These are phyloP conservation scores for Lordiphosa mommai DNA, from an alignment of 1,140 invertebrate genomes.

Conservation along the genomic window DNA sequence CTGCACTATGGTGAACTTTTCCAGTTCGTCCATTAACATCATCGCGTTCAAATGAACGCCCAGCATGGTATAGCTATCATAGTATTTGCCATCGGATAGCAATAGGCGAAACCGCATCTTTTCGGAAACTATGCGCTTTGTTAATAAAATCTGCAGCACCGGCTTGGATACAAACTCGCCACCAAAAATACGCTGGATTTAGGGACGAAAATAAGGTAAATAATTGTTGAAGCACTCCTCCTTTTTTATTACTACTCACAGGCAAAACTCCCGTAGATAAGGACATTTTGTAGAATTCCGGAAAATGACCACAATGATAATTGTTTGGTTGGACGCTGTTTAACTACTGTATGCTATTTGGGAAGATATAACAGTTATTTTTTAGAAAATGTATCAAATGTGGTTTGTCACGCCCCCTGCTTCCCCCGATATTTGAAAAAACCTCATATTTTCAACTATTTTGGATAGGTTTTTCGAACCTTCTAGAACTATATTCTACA, in stretches of 20 bases:
- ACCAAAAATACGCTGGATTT: slow-evolving; percentile 55
- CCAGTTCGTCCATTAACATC: slow-evolving; percentile 85
- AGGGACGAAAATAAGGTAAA: background rate
- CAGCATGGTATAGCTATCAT: slow-evolving; percentile 94
- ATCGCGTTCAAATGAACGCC: slow-evolving; percentile 92
- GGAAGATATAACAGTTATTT: too few species aligned
- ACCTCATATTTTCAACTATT: too few species aligned
- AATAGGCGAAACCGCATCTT: slow-evolving; percentile 88
- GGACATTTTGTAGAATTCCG: slow-evolving; percentile 5
- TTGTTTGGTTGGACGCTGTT: too few species aligned
- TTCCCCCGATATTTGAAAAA: too few species aligned
- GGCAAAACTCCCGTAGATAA: slow-evolving; percentile 30
- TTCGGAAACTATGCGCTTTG: slow-evolving; percentile 82
- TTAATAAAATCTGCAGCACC: slow-evolving; percentile 87
- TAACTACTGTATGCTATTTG: too few species aligned
- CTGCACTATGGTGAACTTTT: slow-evolving; percentile 87
- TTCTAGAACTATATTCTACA: too few species aligned
- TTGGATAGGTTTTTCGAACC: too few species aligned
- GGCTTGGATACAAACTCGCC: slow-evolving; percentile 84
- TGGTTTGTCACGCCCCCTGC: too few species aligned
- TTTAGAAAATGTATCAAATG: too few species aligned
- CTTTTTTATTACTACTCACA: slow-evolving; percentile 12
- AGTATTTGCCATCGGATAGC: slow-evolving; percentile 91
- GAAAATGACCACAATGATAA: too few species aligned
- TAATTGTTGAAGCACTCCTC: too few species aligned